phyloP scores from a whole-genome alignment of 1,140 invertebrate genomes.

The Zaprionus camerounensis region DNA sequence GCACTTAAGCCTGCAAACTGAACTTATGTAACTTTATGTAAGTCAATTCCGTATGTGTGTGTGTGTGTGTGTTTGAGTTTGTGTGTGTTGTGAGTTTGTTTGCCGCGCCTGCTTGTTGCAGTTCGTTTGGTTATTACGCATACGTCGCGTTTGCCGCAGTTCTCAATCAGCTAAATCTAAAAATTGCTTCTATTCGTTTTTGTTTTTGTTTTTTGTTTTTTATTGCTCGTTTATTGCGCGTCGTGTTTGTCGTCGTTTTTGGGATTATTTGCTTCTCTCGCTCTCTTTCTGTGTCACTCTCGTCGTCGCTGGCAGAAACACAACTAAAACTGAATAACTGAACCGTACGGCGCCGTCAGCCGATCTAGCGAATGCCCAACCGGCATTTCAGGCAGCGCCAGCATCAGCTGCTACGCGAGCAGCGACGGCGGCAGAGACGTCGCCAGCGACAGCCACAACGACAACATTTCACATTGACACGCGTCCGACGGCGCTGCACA shows the following conservation, averaged over 20 bases:
- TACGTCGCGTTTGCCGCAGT: conserved; percentile 45
- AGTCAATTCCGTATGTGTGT: conserved; percentile 3
- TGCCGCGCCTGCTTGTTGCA: conserved; percentile 38
- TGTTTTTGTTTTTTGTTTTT: conserved; percentile 22
- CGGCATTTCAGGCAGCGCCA: conserved; percentile 59
- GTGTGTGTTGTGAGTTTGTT: conserved; percentile 17
- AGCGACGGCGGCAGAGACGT: conserved; percentile 32
- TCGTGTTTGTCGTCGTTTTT: conserved; percentile 43
- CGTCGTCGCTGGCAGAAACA: conserved; percentile 72
- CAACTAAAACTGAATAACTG: conserved; percentile 71
- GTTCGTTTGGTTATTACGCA: conserved; percentile 45
- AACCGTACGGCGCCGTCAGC: conserved; percentile 58
- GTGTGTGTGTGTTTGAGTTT: conserved; percentile 29
- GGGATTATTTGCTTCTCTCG: conserved; percentile 30
- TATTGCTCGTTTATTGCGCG: conserved; percentile 48
- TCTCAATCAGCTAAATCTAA: conserved; percentile 58
- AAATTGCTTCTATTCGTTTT: conserved; percentile 49
- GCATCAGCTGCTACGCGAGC: conserved; percentile 25
- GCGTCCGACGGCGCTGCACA: conserved; percentile 45
- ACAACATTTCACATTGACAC: conserved; percentile 52
- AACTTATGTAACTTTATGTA: conserved; percentile 24
- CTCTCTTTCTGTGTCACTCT: conserved; percentile 61
- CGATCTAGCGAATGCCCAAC: conserved; percentile 48
- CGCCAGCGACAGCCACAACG: neutral
- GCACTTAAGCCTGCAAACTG: conserved; percentile 36